phyloP scores from a whole-genome alignment of 2,888 invertebrate genomes.

The Buathra laborator region DNA sequence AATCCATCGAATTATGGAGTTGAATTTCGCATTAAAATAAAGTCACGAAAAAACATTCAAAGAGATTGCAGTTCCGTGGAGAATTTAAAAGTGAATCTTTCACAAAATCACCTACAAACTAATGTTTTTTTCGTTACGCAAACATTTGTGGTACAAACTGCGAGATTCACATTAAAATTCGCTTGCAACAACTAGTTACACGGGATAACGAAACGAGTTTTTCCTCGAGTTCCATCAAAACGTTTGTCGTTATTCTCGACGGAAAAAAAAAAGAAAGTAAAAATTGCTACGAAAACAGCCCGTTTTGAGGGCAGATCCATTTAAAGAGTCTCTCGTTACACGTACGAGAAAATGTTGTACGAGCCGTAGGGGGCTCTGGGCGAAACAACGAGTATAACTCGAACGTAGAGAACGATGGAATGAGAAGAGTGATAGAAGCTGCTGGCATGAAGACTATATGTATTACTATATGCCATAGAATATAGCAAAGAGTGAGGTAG shows the following conservation, averaged over 20 bases:
- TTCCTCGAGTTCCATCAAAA: not conserved
- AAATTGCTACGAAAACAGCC: not conserved
- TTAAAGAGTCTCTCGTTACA: not conserved
- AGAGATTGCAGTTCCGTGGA: too few species aligned
- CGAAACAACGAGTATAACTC: constrained; percentile 13
- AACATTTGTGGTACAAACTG: too few species aligned
- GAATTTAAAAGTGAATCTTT: too few species aligned
- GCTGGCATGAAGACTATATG: constrained; percentile 9
- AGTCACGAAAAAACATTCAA: too few species aligned
- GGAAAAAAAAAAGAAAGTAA: not conserved
- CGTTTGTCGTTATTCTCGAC: not conserved
- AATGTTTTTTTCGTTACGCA: too few species aligned
- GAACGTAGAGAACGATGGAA: constrained; percentile 18
- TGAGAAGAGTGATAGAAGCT: constrained; percentile 41
- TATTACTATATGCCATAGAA: constrained; percentile 1
- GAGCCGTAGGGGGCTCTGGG: not conserved
- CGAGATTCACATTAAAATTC: too few species aligned
- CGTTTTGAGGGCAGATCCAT: not conserved
- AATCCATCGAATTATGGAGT: too few species aligned
- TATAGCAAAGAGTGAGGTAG: constrained; percentile 49
- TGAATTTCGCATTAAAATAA: too few species aligned
- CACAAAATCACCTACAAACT: too few species aligned
- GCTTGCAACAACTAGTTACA: not conserved
- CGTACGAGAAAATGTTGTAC: not conserved
- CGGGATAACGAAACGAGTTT: not conserved